phyloP scores from a whole-genome alignment of 2,113 vertebrate species.

The Poeciliopsis retropinna region DNA sequence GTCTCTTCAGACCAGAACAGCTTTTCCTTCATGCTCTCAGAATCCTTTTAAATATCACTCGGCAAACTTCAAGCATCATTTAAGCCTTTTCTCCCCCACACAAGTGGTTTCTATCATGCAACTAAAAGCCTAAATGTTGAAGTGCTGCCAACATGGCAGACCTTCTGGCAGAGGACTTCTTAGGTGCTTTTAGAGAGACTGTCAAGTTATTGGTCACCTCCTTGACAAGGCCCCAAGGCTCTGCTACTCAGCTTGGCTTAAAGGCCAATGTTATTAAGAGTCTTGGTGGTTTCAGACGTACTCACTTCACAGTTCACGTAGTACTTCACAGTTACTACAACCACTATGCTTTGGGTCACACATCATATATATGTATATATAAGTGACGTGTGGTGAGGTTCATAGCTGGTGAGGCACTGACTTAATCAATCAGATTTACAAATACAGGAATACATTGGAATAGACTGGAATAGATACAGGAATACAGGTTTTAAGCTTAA shows the following conservation, averaged over 20 bases:
- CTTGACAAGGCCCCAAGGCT: constrained; percentile 1
- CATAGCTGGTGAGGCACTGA: too few relatives aligned
- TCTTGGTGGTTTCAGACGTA: background rate
- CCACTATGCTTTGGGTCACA: background rate
- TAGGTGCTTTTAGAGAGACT: constrained; percentile 9
- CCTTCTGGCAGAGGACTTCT: constrained; percentile 10
- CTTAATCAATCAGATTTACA: too few relatives aligned
- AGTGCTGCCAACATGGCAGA: constrained; percentile 1
- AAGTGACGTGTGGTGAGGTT: too few relatives aligned
- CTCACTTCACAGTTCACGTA: background rate
- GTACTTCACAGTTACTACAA: constrained; percentile 3
- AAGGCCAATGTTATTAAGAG: constrained; percentile 1
- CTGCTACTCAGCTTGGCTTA: constrained; percentile 10
- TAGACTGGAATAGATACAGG: too few relatives aligned
- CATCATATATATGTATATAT: background rate
- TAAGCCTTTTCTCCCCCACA: constrained; percentile 7
- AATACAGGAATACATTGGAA: too few relatives aligned
- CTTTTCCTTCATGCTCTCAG: background rate
- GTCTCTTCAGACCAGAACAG: constrained; percentile 10
- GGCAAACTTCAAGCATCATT: constrained; percentile 19
- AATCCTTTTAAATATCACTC: constrained; percentile 14
- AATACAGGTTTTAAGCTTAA: too few relatives aligned
- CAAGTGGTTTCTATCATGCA: constrained; percentile 18
- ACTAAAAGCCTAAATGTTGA: constrained; percentile 21
- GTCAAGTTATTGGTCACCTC: constrained; percentile 12